Evolutionary conservation across 2,797 vertebrate genomes (phyloP).

Genomic region (Borostomias antarcticus): DNA sequence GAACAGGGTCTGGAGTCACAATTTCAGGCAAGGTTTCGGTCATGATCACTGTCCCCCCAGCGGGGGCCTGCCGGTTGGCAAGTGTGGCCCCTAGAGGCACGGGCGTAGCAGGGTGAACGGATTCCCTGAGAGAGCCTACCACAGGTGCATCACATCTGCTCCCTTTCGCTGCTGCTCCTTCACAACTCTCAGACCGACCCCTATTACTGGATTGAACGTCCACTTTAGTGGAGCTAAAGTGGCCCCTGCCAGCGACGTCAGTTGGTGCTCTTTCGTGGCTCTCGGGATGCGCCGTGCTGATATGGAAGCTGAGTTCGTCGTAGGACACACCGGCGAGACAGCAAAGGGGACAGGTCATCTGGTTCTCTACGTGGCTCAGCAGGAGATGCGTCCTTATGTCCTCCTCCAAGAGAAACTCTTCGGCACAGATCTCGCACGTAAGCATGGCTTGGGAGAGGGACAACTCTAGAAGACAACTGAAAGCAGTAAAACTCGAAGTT

Average conservation of each 20-base stretch:
- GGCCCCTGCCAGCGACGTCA: not conserved
- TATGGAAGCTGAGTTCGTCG: constrained; percentile 80
- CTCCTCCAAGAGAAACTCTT: constrained; percentile 73
- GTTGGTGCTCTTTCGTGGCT: constrained; percentile 10
- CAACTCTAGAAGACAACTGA: not conserved
- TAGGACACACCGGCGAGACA: constrained; percentile 77
- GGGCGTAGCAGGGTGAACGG: not conserved
- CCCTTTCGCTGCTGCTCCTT: constrained; percentile 5
- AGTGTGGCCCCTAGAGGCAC: not conserved
- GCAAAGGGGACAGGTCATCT: constrained; percentile 78
- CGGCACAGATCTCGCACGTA: constrained; percentile 83
- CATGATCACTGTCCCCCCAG: not conserved
- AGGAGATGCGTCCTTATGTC: constrained; percentile 84
- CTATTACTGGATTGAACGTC: not conserved
- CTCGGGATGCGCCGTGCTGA: constrained; percentile 77
- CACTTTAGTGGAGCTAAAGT: not conserved
- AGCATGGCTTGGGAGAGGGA: constrained; percentile 65
- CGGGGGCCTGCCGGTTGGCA: not conserved
- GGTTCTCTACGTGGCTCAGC: constrained; percentile 76
- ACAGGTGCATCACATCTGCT: not conserved
- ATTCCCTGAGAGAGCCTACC: not conserved
- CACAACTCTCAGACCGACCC: not conserved
- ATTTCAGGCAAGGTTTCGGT: not conserved
- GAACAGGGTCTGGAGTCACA: not conserved
- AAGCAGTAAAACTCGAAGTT: not conserved